phyloP scores from a whole-genome alignment of 2,888 invertebrate genomes.

The Cephus rjabovi region DNA sequence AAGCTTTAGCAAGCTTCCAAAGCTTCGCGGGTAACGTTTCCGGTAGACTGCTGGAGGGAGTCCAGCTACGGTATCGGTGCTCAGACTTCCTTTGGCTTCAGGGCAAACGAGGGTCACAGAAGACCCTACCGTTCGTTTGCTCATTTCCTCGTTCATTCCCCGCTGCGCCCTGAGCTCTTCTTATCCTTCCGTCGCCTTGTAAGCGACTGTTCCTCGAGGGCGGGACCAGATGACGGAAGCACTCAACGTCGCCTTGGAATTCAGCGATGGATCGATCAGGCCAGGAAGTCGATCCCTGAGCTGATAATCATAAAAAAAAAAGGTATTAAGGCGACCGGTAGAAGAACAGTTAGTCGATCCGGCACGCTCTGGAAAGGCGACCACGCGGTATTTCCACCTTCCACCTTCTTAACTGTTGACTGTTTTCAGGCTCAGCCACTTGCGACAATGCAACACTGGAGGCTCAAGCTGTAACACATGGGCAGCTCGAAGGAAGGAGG shows the following conservation, averaged over 20 bases:
- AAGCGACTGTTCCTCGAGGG: neutral
- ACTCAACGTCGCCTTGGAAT: neutral
- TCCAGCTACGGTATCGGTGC: constrained; percentile 35
- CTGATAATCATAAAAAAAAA: constrained; percentile 8
- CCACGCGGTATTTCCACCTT: constrained; percentile 25
- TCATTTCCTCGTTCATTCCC: neutral
- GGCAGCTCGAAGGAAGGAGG: neutral
- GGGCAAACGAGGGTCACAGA: constrained; percentile 58
- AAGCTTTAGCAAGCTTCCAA: neutral
- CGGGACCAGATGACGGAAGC: neutral
- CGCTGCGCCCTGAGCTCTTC: neutral
- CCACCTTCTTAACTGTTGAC: neutral
- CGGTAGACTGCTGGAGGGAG: neutral
- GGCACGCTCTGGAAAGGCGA: constrained; percentile 22
- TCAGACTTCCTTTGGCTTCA: constrained; percentile 55
- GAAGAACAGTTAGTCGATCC: constrained; percentile 31
- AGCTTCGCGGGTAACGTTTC: neutral
- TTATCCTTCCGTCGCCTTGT: neutral
- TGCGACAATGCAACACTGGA: neutral
- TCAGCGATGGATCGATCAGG: neutral
- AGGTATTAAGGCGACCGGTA: constrained; percentile 28
- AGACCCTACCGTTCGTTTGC: constrained; percentile 55
- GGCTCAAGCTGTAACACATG: neutral
- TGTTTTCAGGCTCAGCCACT: neutral
- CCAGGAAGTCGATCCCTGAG: neutral